Percentiles rank a stretch among this genome's conserved stretches.
Conservation (phyloP, 2,888 invertebrate genomes). For the Platerodrilus igneus region DNA sequence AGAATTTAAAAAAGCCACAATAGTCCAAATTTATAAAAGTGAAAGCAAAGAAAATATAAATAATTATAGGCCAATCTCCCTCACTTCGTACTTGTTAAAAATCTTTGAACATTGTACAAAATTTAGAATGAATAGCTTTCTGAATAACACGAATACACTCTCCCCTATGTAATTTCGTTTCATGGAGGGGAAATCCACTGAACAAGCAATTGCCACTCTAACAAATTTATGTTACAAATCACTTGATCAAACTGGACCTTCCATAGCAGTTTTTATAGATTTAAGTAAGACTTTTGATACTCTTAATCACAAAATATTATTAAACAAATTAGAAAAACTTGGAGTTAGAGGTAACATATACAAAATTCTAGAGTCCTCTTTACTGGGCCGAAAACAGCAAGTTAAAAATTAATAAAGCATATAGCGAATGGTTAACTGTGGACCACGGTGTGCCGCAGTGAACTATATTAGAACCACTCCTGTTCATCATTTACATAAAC, state of each 20-base stretch:
- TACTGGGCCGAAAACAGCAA: no score
- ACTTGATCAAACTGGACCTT: background rate
- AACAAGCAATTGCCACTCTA: background rate
- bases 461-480: no score
- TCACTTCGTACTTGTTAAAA: slow-evolving; percentile 6
- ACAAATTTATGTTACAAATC: background rate
- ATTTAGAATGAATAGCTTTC: background rate
- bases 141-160: background rate
- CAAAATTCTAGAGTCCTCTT: no score
- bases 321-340: no score
- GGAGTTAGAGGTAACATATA: no score
- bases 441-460: no score
- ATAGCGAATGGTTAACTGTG: no score
- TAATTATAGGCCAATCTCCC: slow-evolving; percentile 10
- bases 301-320: slow-evolving; percentile 29
- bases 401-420: no score
- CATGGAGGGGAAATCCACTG: background rate
- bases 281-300: slow-evolving; percentile 1
- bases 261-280: background rate
- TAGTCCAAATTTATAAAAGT: slow-evolving; percentile 4
- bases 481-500: no score
- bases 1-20: slow-evolving; percentile 7
- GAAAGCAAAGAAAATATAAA: background rate
- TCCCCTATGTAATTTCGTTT: background rate
- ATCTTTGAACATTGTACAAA: slow-evolving; percentile 1